Conservation (phyloP, 2,888 invertebrate genomes). For the Leptinotarsa peninsularis region DNA sequence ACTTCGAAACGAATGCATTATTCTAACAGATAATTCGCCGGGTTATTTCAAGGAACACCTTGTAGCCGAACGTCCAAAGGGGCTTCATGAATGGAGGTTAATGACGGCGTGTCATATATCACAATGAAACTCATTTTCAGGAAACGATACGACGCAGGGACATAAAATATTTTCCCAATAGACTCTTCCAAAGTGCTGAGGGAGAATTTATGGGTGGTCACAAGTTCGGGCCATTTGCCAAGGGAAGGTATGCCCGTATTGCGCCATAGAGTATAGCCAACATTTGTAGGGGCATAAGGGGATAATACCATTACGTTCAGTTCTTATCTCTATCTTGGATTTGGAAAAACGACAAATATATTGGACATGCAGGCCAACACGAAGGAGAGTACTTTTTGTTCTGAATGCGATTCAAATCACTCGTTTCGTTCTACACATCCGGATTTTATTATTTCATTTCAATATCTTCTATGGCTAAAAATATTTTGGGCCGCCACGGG, state of each 20-base stretch:
- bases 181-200: conserved; percentile 12
- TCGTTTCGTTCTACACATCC: no score
- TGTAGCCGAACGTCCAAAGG: neutral
- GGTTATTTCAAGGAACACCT: neutral
- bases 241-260: neutral
- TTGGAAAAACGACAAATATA: neutral
- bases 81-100: conserved; percentile 3
- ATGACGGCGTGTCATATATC: conserved; percentile 5
- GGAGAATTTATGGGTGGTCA: conserved; percentile 5
- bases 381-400: neutral
- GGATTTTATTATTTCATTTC: no score
- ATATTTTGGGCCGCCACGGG: no score
- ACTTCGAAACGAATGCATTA: neutral
- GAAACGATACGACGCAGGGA: neutral
- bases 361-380: neutral
- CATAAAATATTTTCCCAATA: conserved; percentile 20
- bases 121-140: conserved; percentile 16
- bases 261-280: conserved; percentile 12
- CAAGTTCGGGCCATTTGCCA: conserved; percentile 19
- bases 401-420: no score
- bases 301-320: neutral
- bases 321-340: conserved; percentile 1
- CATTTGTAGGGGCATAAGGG: neutral
- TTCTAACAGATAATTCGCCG: neutral
- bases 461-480: no score